Evolutionary conservation across 2,113 vertebrate species (phyloP), one percentile per base, ranked within the genome.

Genomic region (Baryphthengus martii): DNA sequence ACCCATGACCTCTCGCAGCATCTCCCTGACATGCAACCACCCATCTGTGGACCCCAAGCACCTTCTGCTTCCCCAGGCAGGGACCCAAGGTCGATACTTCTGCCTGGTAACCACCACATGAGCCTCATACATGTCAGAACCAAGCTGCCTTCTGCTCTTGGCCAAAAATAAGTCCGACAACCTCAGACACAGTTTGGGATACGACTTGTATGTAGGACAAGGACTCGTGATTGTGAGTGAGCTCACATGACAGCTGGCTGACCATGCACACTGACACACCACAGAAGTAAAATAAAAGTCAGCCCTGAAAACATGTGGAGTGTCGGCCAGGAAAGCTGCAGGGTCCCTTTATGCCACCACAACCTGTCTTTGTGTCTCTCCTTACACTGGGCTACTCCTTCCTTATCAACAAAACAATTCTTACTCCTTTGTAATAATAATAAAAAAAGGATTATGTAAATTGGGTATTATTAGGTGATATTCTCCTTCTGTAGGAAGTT

Each of bases 181-280:
- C 50, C 50, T 75, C 85, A 89, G 40, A 35, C 39, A 24, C 26
- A 5, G 19, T 50, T 37, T 70, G 67, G 62, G 17, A 45, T 63
- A 61, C 35, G 62, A 55, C 35, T 66, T 2, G 21, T 40, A 17
- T 0, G 1, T 23, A 21, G 25, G 56, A 39, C 1, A 2, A 85
- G 42, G 49, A 17, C 56, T 55, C 0, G 1, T 52, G 61, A 40
- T 56, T 42, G 53, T 0, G 7, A 42, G 26, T 0, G 26, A 55
- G 24, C 39, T 66, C 2, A 1, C 7, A 15, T 23, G 61, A 29
- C 71, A 78, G 42, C 53, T 40, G 76, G 52, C 75, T 58, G 85
- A 44, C 66, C 42, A 5, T 2, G 37, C 3, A 1, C 3, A 1
- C 62, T 1, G 0, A 21, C 42, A 47, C 17, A 3, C 6, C 0